These are phyloP conservation scores for Synodontis membranacea DNA, from an alignment of 2,113 vertebrate species.

Conservation along the genomic window DNA sequence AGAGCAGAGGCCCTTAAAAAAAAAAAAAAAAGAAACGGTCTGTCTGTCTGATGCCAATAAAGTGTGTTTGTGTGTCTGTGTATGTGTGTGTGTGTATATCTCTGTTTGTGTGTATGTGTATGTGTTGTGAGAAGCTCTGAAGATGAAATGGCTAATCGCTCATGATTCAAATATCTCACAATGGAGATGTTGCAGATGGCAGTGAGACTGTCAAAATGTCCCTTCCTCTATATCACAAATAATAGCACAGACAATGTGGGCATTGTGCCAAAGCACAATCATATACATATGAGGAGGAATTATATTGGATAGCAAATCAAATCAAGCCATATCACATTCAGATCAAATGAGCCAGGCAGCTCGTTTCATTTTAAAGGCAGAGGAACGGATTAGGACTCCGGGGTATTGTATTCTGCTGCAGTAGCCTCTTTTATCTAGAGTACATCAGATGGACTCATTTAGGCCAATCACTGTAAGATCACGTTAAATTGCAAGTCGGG, in stretches of 20 bases:
- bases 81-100: conserved; percentile 1
- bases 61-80: conserved; percentile 8
- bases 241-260: conserved; percentile 67
- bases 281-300: conserved; percentile 72
- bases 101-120: neutral
- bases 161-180: conserved; percentile 64
- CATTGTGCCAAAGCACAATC: conserved; percentile 70
- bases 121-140: conserved; percentile 18
- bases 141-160: conserved; percentile 57
- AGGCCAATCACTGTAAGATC: conserved; percentile 21
- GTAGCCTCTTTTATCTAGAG: conserved; percentile 38
- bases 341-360: conserved; percentile 68
- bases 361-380: conserved; percentile 63
- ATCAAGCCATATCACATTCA: conserved; percentile 69
- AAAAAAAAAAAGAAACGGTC: no score
- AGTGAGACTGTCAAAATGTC: conserved; percentile 51
- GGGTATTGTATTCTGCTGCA: conserved; percentile 51
- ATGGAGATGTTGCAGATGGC: conserved; percentile 66
- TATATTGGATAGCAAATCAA: conserved; percentile 70
- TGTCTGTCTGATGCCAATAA: conserved; percentile 6
- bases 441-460: conserved; percentile 33
- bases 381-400: conserved; percentile 54
- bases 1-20: conserved; percentile 34
- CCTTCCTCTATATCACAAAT: conserved; percentile 61
- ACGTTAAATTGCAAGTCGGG: conserved; percentile 13